Evolutionary conservation across 35 echinoderm and acorn worm species (phyloP), one percentile per base, ranked within the genome.

Genomic region (Apostichopus californicus): DNA sequence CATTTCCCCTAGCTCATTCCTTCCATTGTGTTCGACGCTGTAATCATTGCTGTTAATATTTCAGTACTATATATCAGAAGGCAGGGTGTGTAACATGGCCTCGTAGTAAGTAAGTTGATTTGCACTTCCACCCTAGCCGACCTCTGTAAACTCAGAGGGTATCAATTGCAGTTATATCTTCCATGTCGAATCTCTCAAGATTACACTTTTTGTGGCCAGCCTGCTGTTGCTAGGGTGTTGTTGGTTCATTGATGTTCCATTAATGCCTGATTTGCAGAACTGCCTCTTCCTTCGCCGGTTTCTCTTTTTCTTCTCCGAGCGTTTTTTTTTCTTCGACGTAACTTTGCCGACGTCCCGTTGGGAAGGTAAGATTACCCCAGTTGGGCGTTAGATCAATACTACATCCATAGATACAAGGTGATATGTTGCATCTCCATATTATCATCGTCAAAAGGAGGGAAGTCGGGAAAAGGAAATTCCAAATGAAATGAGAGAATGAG

Each of bases 341-440:
- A 75, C 71, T 75, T 56, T 11, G 14, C 81, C 55, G 81, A 85
- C 55, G 57, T 85, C 81, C 81, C 81, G 24, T 5, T 25, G 81
- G 81, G 81, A 56, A 85, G 81, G 81, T 85, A 56, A 85, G 81
- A 63, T 85, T 85, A 85, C 81, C 81, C 81, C 57, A 56, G 52
- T 85, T 85, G 81, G 54, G 81, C 57, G 81, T 85, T 58, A 85
- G 81, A 85, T 85, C 81, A 85, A 85, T 85, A 85, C 57, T 85
- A 59, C 81, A 85, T 85, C 58, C 81, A 85, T 85, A 85, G 81
- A 85, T 58, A 85, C 22, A 59, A 56, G 81, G 58, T 59, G 81
- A 75, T 7, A 9, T 59, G 54, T 20, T 58, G 15, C 25, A 85
- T 85, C 55, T 58, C 57, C 81, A 85, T 85, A 85, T 60, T 18